Evolutionary conservation across 1,140 invertebrate species (phyloP).

Genomic region (Drosophila insularis): DNA sequence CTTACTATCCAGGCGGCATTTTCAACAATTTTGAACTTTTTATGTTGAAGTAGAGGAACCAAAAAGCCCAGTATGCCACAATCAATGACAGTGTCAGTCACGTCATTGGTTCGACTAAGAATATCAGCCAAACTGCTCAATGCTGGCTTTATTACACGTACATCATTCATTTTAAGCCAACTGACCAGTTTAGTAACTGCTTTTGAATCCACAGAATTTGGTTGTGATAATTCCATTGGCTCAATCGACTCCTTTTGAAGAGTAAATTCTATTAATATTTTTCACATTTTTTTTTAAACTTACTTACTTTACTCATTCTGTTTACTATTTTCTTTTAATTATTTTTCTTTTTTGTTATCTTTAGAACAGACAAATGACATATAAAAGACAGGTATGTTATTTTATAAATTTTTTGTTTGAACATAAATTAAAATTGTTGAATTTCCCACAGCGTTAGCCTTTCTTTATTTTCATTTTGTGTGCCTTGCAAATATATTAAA

Average conservation of each 20-base stretch:
- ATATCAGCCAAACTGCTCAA: not conserved
- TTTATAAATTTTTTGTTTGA: not conserved
- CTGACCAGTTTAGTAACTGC: no score
- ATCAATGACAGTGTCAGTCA: not conserved
- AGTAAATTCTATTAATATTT: no score
- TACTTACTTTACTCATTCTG: no score
- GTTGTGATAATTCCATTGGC: no score
- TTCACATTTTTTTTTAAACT: no score
- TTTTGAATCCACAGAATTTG: no score
- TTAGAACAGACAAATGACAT: no score
- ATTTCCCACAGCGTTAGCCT: conserved; percentile 1
- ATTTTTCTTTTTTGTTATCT: no score
- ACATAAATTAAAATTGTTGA: not conserved
- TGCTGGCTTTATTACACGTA: not conserved
- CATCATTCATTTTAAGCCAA: no score
- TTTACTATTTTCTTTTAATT: no score
- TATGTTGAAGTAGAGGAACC: not conserved
- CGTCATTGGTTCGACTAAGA: not conserved
- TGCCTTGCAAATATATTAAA: not conserved
- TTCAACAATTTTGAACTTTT: not conserved
- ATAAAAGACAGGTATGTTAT: no score
- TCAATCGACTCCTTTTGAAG: no score
- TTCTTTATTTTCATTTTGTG: not conserved
- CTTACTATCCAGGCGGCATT: not conserved
- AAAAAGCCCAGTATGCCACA: not conserved